Evolutionary conservation across 2,888 invertebrate species (phyloP).

Genomic region (Siphlonurus alternatus): DNA sequence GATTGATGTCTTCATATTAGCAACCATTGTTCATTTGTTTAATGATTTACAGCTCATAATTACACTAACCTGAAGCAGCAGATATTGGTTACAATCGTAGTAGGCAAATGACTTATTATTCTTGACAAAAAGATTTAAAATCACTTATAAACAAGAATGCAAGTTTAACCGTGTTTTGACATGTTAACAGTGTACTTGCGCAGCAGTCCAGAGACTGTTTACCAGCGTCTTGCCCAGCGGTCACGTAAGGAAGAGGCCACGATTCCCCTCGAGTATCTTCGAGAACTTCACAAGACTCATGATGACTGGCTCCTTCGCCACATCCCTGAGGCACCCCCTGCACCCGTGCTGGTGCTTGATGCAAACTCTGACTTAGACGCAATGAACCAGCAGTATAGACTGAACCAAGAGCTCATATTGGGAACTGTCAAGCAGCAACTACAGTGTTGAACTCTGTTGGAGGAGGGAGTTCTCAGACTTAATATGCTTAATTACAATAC

Average conservation of each 20-base stretch:
- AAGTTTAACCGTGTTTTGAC: too few relatives aligned
- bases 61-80: too few relatives aligned
- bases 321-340: conserved; percentile 12
- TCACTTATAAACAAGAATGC: too few relatives aligned
- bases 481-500: too few relatives aligned
- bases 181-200: conserved; percentile 29
- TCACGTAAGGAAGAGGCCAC: conserved; percentile 26
- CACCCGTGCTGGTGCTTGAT: conserved; percentile 23
- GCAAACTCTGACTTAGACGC: conserved; percentile 23
- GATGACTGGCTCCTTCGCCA: conserved; percentile 29
- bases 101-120: too few relatives aligned
- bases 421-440: background rate
- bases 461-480: too few relatives aligned
- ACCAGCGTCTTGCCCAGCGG: conserved; percentile 25
- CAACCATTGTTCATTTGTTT: too few relatives aligned
- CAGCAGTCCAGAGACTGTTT: conserved; percentile 26
- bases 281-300: conserved; percentile 27
- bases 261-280: conserved; percentile 24
- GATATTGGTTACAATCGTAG: too few relatives aligned
- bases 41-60: too few relatives aligned
- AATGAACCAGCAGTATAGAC: background rate
- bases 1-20: too few relatives aligned
- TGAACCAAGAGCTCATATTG: background rate
- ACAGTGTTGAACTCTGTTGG: background rate
- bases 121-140: too few relatives aligned